These are phyloP conservation scores for Urophycis tenuis DNA, from an alignment of 2,797 vertebrate species.

Conservation along the genomic window DNA sequence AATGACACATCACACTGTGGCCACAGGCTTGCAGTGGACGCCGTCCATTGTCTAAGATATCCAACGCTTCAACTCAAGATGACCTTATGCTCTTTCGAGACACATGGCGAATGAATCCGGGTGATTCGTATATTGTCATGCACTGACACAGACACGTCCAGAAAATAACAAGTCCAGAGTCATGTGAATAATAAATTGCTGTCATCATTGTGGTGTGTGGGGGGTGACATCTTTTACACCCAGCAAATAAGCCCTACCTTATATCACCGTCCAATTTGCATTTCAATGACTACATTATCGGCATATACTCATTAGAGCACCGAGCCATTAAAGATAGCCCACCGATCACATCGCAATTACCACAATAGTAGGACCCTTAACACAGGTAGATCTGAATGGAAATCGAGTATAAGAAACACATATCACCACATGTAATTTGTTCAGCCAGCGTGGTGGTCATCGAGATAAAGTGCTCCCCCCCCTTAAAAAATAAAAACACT, in stretches of 20 bases:
- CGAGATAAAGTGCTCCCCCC: too few relatives aligned
- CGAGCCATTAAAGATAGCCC: conserved; percentile 25
- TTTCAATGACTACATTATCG: conserved; percentile 41
- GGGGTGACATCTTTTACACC: conserved; percentile 21
- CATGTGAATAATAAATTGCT: conserved; percentile 35
- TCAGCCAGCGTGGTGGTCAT: conserved; percentile 35
- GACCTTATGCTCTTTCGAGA: conserved; percentile 64
- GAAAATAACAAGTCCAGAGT: conserved; percentile 36
- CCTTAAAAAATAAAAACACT: neutral
- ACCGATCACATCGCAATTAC: conserved; percentile 6
- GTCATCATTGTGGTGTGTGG: conserved; percentile 36
- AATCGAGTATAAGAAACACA: neutral
- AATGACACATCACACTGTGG: conserved; percentile 77
- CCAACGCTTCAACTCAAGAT: conserved; percentile 61
- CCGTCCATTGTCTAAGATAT: conserved; percentile 58
- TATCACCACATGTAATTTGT: conserved; percentile 24
- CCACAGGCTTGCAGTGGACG: conserved; percentile 68
- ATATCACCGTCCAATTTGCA: conserved; percentile 44
- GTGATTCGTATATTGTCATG: conserved; percentile 44
- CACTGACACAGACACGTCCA: conserved; percentile 30
- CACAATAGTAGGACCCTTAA: neutral
- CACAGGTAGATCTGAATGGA: conserved; percentile 28
- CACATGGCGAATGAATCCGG: conserved; percentile 65
- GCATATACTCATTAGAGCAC: conserved; percentile 32
- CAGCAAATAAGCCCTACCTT: conserved; percentile 40